Evolutionary conservation across 2,113 vertebrate species (phyloP).

Genomic region (Hydrolagus affinis): DNA sequence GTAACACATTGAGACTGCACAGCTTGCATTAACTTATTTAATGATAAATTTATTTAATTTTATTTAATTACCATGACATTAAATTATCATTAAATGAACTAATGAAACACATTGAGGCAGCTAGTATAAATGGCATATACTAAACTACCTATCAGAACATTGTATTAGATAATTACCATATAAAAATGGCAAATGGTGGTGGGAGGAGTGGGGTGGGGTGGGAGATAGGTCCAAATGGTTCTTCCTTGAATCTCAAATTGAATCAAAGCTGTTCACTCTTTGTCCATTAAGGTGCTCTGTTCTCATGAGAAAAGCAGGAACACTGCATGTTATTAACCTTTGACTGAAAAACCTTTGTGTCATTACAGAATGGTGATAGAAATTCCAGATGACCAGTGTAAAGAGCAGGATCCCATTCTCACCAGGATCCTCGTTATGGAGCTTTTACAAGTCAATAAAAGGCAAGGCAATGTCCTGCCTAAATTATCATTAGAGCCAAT

Average conservation of each 20-base stretch:
- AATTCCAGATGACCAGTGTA: conserved; percentile 30
- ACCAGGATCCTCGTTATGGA: conserved; percentile 15
- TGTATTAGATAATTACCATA: too few relatives aligned
- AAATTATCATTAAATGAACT: too few relatives aligned
- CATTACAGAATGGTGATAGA: conserved; percentile 25
- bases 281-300: background rate
- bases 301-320: conserved; percentile 4
- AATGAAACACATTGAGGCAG: too few relatives aligned
- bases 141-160: too few relatives aligned
- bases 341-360: background rate
- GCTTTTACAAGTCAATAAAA: conserved; percentile 32
- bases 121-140: too few relatives aligned
- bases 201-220: too few relatives aligned
- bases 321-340: conserved; percentile 1
- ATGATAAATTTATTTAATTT: too few relatives aligned
- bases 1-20: too few relatives aligned
- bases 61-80: too few relatives aligned
- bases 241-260: background rate
- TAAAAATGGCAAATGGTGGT: too few relatives aligned
- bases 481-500: conserved; percentile 21
- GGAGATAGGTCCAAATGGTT: background rate
- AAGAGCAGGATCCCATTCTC: background rate
- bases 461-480: background rate
- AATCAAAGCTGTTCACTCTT: background rate
- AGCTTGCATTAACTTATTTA: too few relatives aligned